Conservation (phyloP, 2,113 vertebrate species). For the Melanostigma gelatinosum region DNA sequence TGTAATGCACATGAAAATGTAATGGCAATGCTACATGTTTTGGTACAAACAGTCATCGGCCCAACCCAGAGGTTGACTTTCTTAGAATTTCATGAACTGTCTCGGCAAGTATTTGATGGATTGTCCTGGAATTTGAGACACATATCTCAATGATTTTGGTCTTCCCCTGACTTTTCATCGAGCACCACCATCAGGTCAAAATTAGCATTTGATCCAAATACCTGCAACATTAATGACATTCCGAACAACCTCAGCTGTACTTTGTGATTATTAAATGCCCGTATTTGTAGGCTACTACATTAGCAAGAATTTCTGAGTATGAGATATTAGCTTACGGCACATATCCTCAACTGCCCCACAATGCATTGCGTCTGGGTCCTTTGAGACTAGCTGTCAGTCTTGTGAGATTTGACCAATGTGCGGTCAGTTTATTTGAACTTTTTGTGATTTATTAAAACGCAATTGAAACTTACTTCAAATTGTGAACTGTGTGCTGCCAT, state of each 20-base stretch:
- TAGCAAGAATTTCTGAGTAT: too few species aligned
- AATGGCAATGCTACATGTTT: background rate
- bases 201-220: background rate
- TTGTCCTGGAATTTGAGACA: background rate
- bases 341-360: too few species aligned
- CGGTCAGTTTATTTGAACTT: too few species aligned
- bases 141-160: too few species aligned
- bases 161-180: background rate
- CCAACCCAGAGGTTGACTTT: background rate
- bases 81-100: background rate
- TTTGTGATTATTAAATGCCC: background rate
- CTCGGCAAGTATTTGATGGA: too few species aligned
- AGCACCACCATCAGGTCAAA: background rate
- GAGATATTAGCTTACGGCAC: too few species aligned
- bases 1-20: too few species aligned
- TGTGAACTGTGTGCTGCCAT: background rate
- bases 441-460: background rate
- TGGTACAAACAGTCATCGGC: background rate
- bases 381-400: too few species aligned
- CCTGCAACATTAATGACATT: background rate
- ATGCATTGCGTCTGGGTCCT: too few species aligned
- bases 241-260: background rate
- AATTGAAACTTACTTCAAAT: background rate
- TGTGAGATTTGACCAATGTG: too few species aligned
- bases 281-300: too few species aligned